Conservation (phyloP, 2,797 vertebrate species). For the Gallinago nigripennis region DNA sequence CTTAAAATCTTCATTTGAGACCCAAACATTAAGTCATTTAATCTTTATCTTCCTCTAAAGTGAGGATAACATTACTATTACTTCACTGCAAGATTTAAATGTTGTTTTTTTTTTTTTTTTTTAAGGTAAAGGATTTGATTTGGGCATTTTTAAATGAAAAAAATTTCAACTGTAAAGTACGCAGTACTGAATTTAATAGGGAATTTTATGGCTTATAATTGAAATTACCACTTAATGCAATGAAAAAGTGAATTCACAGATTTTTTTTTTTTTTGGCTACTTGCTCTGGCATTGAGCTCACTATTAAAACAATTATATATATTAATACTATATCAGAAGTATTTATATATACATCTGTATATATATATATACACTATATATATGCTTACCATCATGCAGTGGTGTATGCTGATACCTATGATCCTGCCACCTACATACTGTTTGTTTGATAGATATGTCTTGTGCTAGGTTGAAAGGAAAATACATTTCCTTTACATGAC, state of each 20-base stretch:
- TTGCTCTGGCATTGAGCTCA: not conserved
- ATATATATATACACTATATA: too few species aligned
- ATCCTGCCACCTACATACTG: not conserved
- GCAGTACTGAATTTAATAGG: not conserved
- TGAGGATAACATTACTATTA: not conserved
- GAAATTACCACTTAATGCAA: not conserved
- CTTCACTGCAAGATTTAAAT: not conserved
- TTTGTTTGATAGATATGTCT: not conserved
- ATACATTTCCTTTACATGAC: not conserved
- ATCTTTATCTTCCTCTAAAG: not conserved
- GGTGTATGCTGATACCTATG: not conserved
- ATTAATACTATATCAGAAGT: not conserved
- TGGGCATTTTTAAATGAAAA: not conserved
- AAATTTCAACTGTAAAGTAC: not conserved
- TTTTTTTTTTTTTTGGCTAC: not conserved
- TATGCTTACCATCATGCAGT: not conserved
- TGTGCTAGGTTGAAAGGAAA: not conserved
- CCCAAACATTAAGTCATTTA: not conserved
- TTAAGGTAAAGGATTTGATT: not conserved
- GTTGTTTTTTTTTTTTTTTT: not conserved
- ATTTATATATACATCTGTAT: not conserved
- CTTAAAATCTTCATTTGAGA: not conserved
- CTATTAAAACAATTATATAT: not conserved
- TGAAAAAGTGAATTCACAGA: not conserved
- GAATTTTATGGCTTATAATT: not conserved